Percentiles rank a stretch among this genome's conserved stretches.
Evolutionary conservation across 2,888 invertebrate genomes (phyloP).

Genomic region (Palloptera scutellata): DNA sequence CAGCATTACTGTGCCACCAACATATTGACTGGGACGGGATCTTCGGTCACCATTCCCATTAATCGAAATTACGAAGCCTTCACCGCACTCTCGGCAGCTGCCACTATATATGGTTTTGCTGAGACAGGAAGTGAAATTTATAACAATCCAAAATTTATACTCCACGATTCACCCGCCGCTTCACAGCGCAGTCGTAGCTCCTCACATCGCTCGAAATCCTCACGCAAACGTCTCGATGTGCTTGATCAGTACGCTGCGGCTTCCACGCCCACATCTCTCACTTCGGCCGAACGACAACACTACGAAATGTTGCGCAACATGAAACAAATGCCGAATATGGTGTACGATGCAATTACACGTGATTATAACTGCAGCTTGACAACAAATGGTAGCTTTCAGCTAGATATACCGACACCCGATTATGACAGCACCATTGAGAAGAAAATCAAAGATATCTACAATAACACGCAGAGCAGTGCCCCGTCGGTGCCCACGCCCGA

Average conservation of each 20-base stretch:
- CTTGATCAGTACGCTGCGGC: constrained; percentile 61
- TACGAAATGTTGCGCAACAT: constrained; percentile 61
- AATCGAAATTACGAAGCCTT: constrained; percentile 45
- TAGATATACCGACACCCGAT: constrained; percentile 63
- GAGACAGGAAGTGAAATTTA: constrained; percentile 60
- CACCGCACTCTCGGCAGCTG: constrained; percentile 48
- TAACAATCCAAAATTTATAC: constrained; percentile 63
- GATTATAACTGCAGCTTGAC: constrained; percentile 52
- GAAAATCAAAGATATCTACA: constrained; percentile 62
- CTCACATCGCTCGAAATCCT: constrained; percentile 52
- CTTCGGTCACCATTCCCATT: constrained; percentile 20
- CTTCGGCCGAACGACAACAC: constrained; percentile 58
- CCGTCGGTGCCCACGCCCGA: constrained; percentile 64
- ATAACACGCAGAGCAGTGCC: constrained; percentile 57
- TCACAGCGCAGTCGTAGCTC: constrained; percentile 53
- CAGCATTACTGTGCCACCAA: constrained; percentile 27
- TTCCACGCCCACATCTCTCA: constrained; percentile 53
- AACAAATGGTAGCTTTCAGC: constrained; percentile 41
- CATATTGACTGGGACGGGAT: constrained; percentile 22
- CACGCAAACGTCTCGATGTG: constrained; percentile 54
- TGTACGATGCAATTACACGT: constrained; percentile 72
- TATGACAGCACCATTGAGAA: constrained; percentile 64
- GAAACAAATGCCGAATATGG: constrained; percentile 69
- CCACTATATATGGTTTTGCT: constrained; percentile 55
- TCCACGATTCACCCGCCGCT: constrained; percentile 58